These are phyloP conservation scores for Taxidea taxus DNA, from an alignment of 2,113 vertebrate species.

Conservation along the genomic window DNA sequence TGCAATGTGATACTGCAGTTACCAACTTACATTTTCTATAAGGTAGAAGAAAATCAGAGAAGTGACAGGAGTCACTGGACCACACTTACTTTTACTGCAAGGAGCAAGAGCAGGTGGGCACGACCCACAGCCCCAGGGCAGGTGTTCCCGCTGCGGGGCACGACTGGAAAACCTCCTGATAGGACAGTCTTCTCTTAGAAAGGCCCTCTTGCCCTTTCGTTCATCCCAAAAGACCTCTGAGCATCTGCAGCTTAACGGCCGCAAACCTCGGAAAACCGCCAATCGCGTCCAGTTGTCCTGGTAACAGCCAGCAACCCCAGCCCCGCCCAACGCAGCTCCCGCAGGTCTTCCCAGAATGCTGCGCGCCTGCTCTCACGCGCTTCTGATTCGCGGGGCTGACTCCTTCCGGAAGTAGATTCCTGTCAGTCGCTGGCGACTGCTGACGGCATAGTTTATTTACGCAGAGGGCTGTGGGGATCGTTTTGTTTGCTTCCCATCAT, in stretches of 20 bases:
- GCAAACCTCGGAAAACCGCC: not conserved
- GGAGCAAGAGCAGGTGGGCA: too few relatives aligned
- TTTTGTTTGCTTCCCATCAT: not conserved
- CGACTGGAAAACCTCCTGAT: not conserved
- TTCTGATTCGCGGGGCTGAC: not conserved
- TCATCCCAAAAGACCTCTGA: not conserved
- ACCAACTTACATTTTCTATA: slow-evolving; percentile 11
- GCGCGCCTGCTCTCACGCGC: not conserved
- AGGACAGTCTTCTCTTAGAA: not conserved
- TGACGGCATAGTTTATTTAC: rapidly evolving
- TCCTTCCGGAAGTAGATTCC: not conserved
- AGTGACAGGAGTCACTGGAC: not conserved
- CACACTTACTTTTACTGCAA: not conserved
- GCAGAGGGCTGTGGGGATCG: not conserved
- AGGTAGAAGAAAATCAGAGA: not conserved
- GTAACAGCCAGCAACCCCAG: not conserved
- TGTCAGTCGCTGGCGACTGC: rapidly evolving
- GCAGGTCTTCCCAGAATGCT: slow-evolving; percentile 45
- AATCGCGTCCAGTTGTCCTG: not conserved
- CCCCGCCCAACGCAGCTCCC: rapidly evolving
- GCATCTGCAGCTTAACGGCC: rapidly evolving
- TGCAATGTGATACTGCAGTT: not conserved
- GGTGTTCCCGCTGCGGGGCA: not conserved
- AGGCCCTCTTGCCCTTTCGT: too few relatives aligned
- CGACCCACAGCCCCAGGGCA: not conserved